Percentiles rank a stretch among this genome's conserved stretches.
phyloP scores from a whole-genome alignment of 2,113 vertebrate genomes.

The Notarius quadriscutis region DNA sequence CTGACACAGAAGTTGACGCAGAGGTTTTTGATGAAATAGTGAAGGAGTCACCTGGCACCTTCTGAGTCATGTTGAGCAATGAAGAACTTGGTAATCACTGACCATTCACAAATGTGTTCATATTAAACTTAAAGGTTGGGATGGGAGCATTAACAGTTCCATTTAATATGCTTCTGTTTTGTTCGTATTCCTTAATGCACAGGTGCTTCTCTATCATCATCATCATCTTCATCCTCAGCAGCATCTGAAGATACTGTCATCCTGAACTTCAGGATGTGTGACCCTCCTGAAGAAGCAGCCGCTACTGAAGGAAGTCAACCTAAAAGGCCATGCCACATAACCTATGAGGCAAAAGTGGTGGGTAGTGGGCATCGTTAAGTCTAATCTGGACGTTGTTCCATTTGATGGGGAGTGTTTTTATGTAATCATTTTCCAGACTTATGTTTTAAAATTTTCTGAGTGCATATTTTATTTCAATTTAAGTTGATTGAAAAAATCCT shows the following conservation, averaged over 20 bases:
- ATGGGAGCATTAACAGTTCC: background rate
- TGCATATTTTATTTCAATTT: background rate
- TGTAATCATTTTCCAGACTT: too few relatives aligned
- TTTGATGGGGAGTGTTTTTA: too few relatives aligned
- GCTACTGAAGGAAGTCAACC: background rate
- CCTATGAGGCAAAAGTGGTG: background rate
- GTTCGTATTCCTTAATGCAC: background rate
- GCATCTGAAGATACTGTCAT: background rate
- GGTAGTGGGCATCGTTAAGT: background rate
- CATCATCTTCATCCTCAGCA: background rate
- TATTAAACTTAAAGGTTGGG: background rate
- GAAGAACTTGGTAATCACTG: constrained; percentile 6
- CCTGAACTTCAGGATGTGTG: background rate
- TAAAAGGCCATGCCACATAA: background rate
- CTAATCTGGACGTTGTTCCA: background rate
- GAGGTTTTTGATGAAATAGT: constrained; percentile 18
- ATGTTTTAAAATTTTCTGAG: background rate
- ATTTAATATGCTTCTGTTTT: constrained; percentile 21
- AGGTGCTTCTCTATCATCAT: background rate
- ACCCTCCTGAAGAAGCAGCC: background rate
- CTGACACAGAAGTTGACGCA: constrained; percentile 28
- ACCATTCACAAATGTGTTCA: background rate
- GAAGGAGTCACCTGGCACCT: constrained; percentile 37
- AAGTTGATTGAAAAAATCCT: background rate
- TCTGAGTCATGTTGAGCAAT: background rate